Conservation (phyloP, 2,797 vertebrate species). For the Pantherophis vulpinus region DNA sequence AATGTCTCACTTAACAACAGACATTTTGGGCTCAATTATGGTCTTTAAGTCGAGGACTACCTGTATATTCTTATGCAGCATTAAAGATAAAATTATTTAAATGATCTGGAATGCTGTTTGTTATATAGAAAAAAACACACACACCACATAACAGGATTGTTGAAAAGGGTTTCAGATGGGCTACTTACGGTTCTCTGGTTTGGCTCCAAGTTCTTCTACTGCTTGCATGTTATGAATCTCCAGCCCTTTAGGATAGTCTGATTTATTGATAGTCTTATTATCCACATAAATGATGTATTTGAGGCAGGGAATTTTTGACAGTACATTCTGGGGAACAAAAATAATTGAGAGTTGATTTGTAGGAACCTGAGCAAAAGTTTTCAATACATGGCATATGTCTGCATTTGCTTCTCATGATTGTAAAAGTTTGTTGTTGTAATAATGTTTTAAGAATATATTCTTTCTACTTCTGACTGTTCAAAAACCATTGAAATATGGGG, state of each 20-base stretch:
- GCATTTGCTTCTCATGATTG: background rate
- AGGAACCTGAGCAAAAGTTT: background rate
- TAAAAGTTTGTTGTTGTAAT: background rate
- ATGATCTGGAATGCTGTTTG: background rate
- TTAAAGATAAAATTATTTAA: background rate
- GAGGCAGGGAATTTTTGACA: conserved; percentile 81
- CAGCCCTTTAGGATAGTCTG: conserved; percentile 82
- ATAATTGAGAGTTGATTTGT: conserved; percentile 3
- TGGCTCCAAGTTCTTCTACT: conserved; percentile 85
- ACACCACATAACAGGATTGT: no score
- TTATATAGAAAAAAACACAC: background rate
- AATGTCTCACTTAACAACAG: no score
- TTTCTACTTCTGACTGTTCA: background rate
- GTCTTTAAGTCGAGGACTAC: background rate
- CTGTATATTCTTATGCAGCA: background rate
- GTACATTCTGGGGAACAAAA: conserved; percentile 73
- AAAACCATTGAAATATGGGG: background rate
- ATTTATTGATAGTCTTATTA: conserved; percentile 79
- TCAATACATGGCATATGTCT: background rate
- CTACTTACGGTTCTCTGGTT: conserved; percentile 87
- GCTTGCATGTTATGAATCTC: conserved; percentile 88
- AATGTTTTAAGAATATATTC: background rate
- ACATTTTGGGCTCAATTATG: no score
- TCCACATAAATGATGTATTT: conserved; percentile 94
- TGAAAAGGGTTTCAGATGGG: conserved; percentile 3